Evolutionary conservation across 2,113 vertebrate genomes (phyloP).

Genomic region (Notarius quadriscutis): DNA sequence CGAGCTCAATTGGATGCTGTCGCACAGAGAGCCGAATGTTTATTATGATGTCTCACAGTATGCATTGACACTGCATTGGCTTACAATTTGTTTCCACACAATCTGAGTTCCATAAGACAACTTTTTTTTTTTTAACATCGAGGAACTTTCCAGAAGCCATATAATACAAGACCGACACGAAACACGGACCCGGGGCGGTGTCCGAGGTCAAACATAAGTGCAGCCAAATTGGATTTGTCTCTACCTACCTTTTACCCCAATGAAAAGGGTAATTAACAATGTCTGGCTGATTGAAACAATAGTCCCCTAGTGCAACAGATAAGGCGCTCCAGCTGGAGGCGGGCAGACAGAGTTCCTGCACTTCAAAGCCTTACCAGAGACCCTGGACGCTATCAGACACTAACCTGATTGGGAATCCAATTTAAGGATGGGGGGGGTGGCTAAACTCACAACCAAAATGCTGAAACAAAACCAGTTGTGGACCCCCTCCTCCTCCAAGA

Average conservation of each 20-base stretch:
- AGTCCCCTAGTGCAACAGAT: constrained; percentile 55
- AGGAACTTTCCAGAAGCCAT: constrained; percentile 40
- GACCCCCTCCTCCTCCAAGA: constrained; percentile 61
- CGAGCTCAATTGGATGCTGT: constrained; percentile 11
- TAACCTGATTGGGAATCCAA: constrained; percentile 64
- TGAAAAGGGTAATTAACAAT: constrained; percentile 74
- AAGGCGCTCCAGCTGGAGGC: constrained; percentile 56
- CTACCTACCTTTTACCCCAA: constrained; percentile 60
- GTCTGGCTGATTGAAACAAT: constrained; percentile 68
- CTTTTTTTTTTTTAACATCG: neutral
- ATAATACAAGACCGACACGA: constrained; percentile 32
- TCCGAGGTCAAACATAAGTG: constrained; percentile 50
- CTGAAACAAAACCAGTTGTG: constrained; percentile 75
- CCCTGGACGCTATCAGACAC: constrained; percentile 62
- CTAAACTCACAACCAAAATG: constrained; percentile 56
- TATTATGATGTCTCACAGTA: constrained; percentile 35
- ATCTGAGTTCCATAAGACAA: constrained; percentile 8
- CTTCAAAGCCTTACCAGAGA: constrained; percentile 68
- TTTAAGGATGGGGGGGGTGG: constrained; percentile 45
- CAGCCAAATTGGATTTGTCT: constrained; percentile 71
- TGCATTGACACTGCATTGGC: constrained; percentile 10
- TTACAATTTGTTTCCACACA: constrained; percentile 21
- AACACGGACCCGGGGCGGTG: constrained; percentile 7
- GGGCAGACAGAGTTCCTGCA: constrained; percentile 60
- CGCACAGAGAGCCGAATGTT: constrained; percentile 24